Conservation (phyloP, 2,888 invertebrate species). For the Sesia bembeciformis region DNA sequence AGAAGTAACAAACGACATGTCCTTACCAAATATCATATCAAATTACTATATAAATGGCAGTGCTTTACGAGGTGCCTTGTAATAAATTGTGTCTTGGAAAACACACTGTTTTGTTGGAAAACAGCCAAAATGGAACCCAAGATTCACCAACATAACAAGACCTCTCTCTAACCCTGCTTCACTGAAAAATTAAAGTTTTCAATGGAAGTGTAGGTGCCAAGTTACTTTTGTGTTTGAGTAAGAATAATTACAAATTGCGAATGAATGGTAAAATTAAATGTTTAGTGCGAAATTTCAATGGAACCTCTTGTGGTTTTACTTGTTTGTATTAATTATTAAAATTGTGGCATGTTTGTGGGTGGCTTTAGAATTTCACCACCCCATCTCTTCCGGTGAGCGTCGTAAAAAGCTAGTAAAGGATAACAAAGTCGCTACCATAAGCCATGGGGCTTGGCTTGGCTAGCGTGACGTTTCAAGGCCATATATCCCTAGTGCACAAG, state of each 20-base stretch:
- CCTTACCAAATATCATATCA: slow-evolving; percentile 19
- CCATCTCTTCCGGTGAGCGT: too few species aligned
- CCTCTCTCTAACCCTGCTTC: slow-evolving; percentile 1
- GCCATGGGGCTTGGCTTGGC: too few species aligned
- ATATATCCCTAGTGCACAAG: too few species aligned
- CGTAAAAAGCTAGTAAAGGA: too few species aligned
- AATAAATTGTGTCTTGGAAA: slow-evolving; percentile 32
- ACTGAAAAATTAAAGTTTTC: neutral
- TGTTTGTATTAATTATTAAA: too few species aligned
- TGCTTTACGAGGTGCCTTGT: slow-evolving; percentile 24
- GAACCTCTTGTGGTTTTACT: too few species aligned
- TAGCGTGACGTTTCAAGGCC: too few species aligned
- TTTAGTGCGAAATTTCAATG: too few species aligned
- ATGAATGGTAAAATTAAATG: neutral
- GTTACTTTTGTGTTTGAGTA: slow-evolving; percentile 3
- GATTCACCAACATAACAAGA: slow-evolving; percentile 10
- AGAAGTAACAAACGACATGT: neutral
- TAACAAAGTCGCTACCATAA: too few species aligned
- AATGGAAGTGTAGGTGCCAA: neutral
- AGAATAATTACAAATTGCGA: slow-evolving; percentile 7
- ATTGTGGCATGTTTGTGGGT: too few species aligned
- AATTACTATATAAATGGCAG: slow-evolving; percentile 22
- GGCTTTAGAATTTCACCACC: too few species aligned
- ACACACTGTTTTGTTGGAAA: slow-evolving; percentile 30
- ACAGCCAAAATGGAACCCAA: slow-evolving; percentile 23